Base-by-base conservation (phyloP, 1,140 invertebrate genomes). In the Drosophila obscura region DNA sequence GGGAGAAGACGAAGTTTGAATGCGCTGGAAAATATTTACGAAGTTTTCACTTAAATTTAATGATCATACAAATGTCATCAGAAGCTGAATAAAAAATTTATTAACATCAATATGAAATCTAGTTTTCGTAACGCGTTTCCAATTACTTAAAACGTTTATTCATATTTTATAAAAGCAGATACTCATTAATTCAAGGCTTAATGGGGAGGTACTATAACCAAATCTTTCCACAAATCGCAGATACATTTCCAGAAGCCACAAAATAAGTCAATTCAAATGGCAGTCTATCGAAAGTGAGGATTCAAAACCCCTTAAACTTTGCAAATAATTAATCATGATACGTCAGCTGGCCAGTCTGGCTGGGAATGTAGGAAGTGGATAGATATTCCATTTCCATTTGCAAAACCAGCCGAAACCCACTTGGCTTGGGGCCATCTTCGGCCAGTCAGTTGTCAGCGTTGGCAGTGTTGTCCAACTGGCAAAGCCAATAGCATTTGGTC, bases 311-410 rank as follows among this genome's bases (percentile, higher is more conserved):
- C 64, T 69, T 69, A n/a, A 69, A 75, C 62, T 50, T 51, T 11
- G 57, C 72, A 67, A 76, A 76, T 76, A 76, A 76, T 76, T 75
- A 75, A 76, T 76, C 73, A 76, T 76, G 63, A 60, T 45, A 67
- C 46, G 52, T 68, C 63, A 68, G 51, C 51, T 44, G 58, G 59
- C 51, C 58, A 31, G 2, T 31, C 31, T 31, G 46, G 51, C 24
- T 72, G 11, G 51, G 43, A 69, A 49, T 57, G 64, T 48, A 69
- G 66, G 66, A 69, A 69, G 66, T 49, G 41, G 45, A 50, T 58
- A 58, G 16, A 49, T 35, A 28, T 49, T 50, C 68, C 50, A 35
- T 26, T 16, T 35, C 24, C 39, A 56, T 51, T 66, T 5, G 13
- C 19, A 48, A 26, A 66, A 65, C 52, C 46, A 22, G 65, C 31